phyloP scores from a whole-genome alignment of 2,888 invertebrate genomes.

The Nesidiocoris tenuis region DNA sequence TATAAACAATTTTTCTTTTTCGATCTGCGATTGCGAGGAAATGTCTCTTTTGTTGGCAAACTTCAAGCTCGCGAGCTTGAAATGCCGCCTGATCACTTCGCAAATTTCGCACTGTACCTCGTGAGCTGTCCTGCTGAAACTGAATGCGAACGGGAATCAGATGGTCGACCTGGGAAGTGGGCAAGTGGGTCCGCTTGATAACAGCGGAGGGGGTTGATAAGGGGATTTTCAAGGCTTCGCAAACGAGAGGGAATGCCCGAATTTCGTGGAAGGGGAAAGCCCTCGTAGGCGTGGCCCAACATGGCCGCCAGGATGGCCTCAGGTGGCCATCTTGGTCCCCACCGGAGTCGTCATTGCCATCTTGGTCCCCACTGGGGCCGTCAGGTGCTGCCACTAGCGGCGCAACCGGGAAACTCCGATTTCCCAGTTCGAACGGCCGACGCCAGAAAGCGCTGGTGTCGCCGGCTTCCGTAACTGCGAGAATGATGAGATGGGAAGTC shows the following conservation, averaged over 20 bases:
- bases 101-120: no score
- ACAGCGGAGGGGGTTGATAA: not conserved
- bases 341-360: constrained; percentile 2
- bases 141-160: constrained; percentile 12
- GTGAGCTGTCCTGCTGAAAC: constrained; percentile 25
- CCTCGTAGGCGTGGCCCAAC: constrained; percentile 13
- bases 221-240: not conserved
- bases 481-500: no score
- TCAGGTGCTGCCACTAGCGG: constrained; percentile 41
- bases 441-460: constrained; percentile 8
- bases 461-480: not conserved
- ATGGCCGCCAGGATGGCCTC: constrained; percentile 37
- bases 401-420: not conserved
- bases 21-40: no score
- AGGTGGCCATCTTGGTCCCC: constrained; percentile 13
- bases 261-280: not conserved
- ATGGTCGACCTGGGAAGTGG: constrained; percentile 15
- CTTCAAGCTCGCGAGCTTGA: no score
- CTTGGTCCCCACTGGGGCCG: constrained; percentile 2
- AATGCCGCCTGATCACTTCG: no score
- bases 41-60: no score
- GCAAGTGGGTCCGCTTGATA: not conserved
- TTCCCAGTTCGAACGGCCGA: not conserved
- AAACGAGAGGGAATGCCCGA: not conserved
- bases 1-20: no score